Evolutionary conservation across 2,797 vertebrate species (phyloP).

Genomic region (Pseudochirops cupreus): DNA sequence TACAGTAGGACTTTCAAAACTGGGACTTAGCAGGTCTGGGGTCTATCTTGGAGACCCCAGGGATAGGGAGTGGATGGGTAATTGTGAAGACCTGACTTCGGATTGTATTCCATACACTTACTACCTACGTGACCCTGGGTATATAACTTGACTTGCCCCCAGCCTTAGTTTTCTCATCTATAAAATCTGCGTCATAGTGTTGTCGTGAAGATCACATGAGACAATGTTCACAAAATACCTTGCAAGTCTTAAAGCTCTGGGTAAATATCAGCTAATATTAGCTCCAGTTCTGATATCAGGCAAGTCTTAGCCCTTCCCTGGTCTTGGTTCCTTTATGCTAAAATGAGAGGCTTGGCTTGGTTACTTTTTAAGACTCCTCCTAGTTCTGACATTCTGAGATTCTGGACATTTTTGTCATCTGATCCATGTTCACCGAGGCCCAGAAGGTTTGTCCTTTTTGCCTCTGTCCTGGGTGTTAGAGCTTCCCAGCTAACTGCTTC

Average conservation of each 20-base stretch:
- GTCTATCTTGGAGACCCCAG: neutral
- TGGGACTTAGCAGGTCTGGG: neutral
- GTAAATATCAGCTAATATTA: constrained; percentile 7
- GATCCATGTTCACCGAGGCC: neutral
- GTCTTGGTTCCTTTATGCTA: neutral
- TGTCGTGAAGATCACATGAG: neutral
- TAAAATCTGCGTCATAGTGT: neutral
- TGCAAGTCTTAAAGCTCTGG: neutral
- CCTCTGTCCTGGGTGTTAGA: neutral
- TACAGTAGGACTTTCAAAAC: neutral
- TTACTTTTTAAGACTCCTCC: neutral
- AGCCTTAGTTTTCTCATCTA: neutral
- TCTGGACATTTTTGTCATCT: neutral
- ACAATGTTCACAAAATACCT: neutral
- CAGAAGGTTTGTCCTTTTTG: neutral
- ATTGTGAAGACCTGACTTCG: neutral
- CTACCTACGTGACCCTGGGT: neutral
- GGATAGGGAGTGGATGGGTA: neutral
- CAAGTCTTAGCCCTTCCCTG: neutral
- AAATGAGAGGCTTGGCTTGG: neutral
- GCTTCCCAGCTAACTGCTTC: neutral
- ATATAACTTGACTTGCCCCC: neutral
- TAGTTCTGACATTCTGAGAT: neutral
- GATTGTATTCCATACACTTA: neutral
- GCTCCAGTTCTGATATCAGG: neutral